Evolutionary conservation across 2,113 vertebrate species (phyloP).

Genomic region (Limnothrissa miodon): DNA sequence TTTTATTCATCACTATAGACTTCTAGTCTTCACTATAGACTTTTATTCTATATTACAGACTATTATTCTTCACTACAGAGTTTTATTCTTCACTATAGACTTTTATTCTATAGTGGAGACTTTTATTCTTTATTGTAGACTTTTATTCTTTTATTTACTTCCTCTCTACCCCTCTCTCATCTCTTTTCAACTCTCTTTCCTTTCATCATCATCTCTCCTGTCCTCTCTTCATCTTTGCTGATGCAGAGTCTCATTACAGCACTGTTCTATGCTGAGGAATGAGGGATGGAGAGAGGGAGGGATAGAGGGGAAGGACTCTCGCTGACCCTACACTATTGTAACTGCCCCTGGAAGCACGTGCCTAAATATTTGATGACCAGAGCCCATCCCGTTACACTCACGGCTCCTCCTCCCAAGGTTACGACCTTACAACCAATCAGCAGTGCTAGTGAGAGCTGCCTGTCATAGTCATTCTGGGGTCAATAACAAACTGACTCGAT

Average conservation of each 20-base stretch:
- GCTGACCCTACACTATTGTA: slow-evolving; percentile 32
- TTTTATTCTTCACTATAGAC: too few relatives aligned
- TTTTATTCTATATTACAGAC: too few relatives aligned
- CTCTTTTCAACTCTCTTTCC: background rate
- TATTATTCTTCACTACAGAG: too few relatives aligned
- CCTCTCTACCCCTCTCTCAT: too few relatives aligned
- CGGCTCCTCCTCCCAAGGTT: slow-evolving; percentile 27
- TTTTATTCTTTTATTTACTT: background rate
- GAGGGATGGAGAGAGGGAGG: background rate
- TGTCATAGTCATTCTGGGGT: background rate
- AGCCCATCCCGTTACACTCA: slow-evolving; percentile 25
- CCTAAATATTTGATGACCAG: slow-evolving; percentile 49
- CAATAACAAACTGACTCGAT: background rate
- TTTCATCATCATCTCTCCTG: background rate
- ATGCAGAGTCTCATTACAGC: slow-evolving; percentile 16
- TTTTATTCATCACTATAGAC: too few relatives aligned
- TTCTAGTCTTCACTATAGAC: too few relatives aligned
- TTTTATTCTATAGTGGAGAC: too few relatives aligned
- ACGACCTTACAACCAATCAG: slow-evolving; percentile 15
- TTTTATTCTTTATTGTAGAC: too few relatives aligned
- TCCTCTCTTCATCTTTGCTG: background rate
- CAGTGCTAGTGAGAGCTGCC: background rate
- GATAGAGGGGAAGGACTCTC: slow-evolving; percentile 23
- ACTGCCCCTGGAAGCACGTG: background rate
- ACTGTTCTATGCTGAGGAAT: background rate